A percentile compares a stretch with the other conserved stretches of the same genome.
phyloP scores from a whole-genome alignment of 2,113 vertebrate genomes.

The Manacus vitellinus region DNA sequence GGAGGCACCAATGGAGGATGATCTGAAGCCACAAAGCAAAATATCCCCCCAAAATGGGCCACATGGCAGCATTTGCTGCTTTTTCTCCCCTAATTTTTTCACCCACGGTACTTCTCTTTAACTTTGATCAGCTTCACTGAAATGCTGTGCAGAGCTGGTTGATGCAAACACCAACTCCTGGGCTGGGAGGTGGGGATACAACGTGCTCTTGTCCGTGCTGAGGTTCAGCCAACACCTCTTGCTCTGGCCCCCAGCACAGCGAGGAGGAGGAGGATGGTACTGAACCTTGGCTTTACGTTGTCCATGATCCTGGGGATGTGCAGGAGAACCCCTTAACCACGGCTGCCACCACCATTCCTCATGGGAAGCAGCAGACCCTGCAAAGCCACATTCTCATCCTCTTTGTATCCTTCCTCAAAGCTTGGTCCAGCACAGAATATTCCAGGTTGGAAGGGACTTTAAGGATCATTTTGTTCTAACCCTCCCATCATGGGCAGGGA shows the following conservation, averaged over 20 bases:
- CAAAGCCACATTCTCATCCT: neutral
- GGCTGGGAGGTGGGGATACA: neutral
- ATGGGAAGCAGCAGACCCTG: neutral
- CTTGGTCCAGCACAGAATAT: neutral
- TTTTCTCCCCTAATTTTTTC: neutral
- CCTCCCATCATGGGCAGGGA: neutral
- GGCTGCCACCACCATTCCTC: neutral
- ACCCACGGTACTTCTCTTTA: rapidly evolving
- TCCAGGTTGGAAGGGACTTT: neutral
- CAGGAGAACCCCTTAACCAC: rapidly evolving
- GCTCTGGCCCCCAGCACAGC: rapidly evolving
- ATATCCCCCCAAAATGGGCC: neutral
- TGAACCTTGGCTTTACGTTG: neutral
- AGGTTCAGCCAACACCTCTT: neutral
- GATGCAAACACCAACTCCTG: neutral
- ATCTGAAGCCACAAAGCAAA: neutral
- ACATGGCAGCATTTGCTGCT: rapidly evolving
- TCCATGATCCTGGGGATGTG: rapidly evolving
- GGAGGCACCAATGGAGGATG: neutral
- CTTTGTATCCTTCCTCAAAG: neutral
- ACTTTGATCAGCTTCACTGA: neutral
- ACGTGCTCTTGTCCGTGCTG: rapidly evolving
- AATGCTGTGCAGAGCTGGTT: neutral
- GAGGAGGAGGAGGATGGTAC: neutral
- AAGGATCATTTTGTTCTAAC: neutral